A percentile compares a stretch with the other conserved stretches of the same genome.
phyloP scores from a whole-genome alignment of 2,888 invertebrate species.

The Leucophenga maculata region DNA sequence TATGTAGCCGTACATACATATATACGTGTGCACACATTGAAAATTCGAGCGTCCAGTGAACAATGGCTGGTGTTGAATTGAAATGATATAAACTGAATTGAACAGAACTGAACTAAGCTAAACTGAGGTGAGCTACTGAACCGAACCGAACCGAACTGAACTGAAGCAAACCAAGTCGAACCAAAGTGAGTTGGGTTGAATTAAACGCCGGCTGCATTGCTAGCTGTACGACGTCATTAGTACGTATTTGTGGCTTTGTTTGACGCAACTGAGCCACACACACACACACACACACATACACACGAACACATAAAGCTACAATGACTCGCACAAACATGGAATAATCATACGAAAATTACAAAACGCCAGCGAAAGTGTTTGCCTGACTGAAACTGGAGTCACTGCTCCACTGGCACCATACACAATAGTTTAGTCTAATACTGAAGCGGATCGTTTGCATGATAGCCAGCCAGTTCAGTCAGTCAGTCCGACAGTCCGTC shows the following conservation, averaged over 20 bases:
- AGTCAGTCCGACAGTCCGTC: background rate
- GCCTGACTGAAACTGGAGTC: slow-evolving; percentile 28
- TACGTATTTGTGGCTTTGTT: slow-evolving; percentile 69
- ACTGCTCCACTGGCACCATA: background rate
- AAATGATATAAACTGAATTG: background rate
- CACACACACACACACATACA: slow-evolving; percentile 16
- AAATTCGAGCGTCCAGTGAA: background rate
- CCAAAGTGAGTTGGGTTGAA: background rate
- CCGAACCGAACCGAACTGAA: background rate
- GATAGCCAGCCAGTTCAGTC: background rate
- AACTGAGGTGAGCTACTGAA: background rate
- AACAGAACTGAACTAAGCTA: background rate
- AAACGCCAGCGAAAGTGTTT: slow-evolving; percentile 65
- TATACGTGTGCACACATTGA: no score
- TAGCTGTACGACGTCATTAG: slow-evolving; percentile 62
- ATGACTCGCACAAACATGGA: slow-evolving; percentile 57
- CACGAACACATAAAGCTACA: background rate
- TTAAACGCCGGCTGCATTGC: slow-evolving; percentile 35
- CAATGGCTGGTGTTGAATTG: background rate
- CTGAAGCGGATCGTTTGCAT: background rate
- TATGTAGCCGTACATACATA: no score
- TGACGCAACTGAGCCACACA: slow-evolving; percentile 58
- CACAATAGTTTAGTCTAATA: background rate
- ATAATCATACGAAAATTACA: slow-evolving; percentile 66
- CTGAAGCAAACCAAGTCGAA: slow-evolving; percentile 12